Evolutionary conservation across 2,797 vertebrate genomes (phyloP).

Genomic region (Dipus sagitta): DNA sequence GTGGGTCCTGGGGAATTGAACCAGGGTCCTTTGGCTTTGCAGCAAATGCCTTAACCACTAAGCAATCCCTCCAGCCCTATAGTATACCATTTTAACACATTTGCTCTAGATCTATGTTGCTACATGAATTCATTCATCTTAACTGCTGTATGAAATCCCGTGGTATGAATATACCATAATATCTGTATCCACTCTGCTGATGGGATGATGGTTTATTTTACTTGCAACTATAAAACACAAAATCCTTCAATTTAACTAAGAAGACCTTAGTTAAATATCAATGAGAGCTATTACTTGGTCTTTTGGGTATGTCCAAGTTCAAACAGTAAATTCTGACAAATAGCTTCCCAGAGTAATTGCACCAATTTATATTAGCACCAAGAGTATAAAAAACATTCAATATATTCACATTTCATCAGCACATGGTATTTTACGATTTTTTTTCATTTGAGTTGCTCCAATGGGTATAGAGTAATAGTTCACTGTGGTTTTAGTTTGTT

Average conservation of each 20-base stretch:
- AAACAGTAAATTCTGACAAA: conserved; percentile 12
- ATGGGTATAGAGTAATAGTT: neutral
- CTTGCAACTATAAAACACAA: conserved; percentile 39
- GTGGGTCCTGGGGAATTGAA: too few relatives aligned
- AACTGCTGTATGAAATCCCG: conserved; percentile 28
- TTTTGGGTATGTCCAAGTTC: neutral
- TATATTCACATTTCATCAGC: neutral
- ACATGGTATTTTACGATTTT: neutral
- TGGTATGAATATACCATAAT: conserved; percentile 47
- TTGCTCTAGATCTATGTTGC: conserved; percentile 24
- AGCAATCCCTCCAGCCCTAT: too few relatives aligned
- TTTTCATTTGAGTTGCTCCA: conserved; percentile 37
- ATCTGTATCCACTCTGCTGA: conserved; percentile 40
- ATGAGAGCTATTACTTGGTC: neutral
- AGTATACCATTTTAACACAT: conserved; percentile 15
- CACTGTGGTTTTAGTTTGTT: conserved; percentile 22
- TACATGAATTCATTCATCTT: conserved; percentile 42
- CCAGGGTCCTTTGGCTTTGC: too few relatives aligned
- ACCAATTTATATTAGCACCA: neutral
- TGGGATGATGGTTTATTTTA: conserved; percentile 44
- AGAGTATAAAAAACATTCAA: neutral
- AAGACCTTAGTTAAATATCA: conserved; percentile 35
- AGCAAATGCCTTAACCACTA: too few relatives aligned
- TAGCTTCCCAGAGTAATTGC: conserved; percentile 21
- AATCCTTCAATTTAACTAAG: conserved; percentile 18